These are phyloP conservation scores for Mormyrus hasselquistii DNA, from an alignment of 2,797 vertebrate genomes.

Conservation along the genomic window DNA sequence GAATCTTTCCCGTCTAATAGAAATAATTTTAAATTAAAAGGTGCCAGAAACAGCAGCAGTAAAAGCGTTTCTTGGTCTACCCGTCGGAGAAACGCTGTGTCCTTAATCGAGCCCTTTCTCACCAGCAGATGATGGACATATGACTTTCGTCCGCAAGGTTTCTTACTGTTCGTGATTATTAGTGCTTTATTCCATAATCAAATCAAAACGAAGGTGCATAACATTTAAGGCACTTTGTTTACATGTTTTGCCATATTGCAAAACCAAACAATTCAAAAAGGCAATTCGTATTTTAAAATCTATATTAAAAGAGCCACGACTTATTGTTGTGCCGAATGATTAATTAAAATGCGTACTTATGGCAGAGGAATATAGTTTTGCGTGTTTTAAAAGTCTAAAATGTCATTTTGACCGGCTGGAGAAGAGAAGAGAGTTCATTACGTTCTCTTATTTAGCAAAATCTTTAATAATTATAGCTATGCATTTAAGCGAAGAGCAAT, in stretches of 20 bases:
- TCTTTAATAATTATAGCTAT: not conserved
- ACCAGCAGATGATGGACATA: not conserved
- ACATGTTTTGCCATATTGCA: not conserved
- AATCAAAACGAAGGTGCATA: not conserved
- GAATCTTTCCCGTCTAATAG: not conserved
- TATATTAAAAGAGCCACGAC: not conserved
- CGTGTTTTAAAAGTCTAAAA: constrained; percentile 6
- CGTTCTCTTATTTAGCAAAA: not conserved
- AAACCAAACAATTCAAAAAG: not conserved
- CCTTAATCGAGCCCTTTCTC: not conserved
- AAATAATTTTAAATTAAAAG: not conserved
- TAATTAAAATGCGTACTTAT: constrained; percentile 11
- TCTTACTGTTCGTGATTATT: not conserved
- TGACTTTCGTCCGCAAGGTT: not conserved
- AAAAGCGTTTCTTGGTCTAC: not conserved
- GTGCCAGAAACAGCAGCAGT: not conserved
- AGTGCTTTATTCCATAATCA: not conserved
- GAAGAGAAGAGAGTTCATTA: not conserved
- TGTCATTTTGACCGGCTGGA: not conserved
- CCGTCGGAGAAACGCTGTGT: constrained; percentile 21
- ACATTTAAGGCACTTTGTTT: not conserved
- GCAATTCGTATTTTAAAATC: not conserved
- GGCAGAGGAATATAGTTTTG: not conserved
- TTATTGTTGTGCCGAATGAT: not conserved
- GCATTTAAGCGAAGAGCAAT: not conserved